These are phyloP conservation scores for Drosophila mayaguana DNA, from an alignment of 2,888 invertebrate species.

Conservation along the genomic window DNA sequence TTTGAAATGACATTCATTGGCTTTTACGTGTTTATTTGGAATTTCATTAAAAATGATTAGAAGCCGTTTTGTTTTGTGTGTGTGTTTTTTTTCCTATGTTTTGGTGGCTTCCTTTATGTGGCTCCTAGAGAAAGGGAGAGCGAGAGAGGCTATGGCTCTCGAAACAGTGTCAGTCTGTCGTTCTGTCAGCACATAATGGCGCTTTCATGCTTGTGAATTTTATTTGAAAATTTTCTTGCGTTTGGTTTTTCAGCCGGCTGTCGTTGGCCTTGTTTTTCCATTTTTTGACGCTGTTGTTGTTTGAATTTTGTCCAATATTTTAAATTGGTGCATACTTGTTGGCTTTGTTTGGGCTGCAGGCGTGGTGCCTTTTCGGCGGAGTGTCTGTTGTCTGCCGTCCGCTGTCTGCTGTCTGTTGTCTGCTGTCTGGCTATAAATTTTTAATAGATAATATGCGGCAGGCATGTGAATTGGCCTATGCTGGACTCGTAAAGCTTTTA, in stretches of 20 bases:
- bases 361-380: constrained; percentile 53
- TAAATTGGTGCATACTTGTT: constrained; percentile 82
- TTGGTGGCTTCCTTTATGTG: constrained; percentile 47
- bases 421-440: constrained; percentile 74
- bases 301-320: constrained; percentile 58
- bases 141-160: constrained; percentile 1
- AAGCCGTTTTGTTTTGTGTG: constrained; percentile 72
- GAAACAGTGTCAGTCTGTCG: constrained; percentile 37
- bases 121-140: neutral
- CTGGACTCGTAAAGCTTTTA: constrained; percentile 73
- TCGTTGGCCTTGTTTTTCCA: constrained; percentile 23
- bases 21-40: constrained; percentile 82
- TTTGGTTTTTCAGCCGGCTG: constrained; percentile 58
- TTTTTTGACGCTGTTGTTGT: constrained; percentile 18
- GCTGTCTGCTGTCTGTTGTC: constrained; percentile 22
- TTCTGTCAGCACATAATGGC: constrained; percentile 74
- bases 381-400: constrained; percentile 5
- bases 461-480: constrained; percentile 77
- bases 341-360: constrained; percentile 73
- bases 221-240: constrained; percentile 80
- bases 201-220: constrained; percentile 80
- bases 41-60: constrained; percentile 81
- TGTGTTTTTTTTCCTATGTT: neutral
- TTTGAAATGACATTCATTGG: constrained; percentile 80
- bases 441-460: constrained; percentile 80